Percentiles rank a stretch among this genome's conserved stretches.
These are phyloP conservation scores for Muricea muricata DNA, from an alignment of 92 coral and sea anemone genomes.

Conservation along the genomic window DNA sequence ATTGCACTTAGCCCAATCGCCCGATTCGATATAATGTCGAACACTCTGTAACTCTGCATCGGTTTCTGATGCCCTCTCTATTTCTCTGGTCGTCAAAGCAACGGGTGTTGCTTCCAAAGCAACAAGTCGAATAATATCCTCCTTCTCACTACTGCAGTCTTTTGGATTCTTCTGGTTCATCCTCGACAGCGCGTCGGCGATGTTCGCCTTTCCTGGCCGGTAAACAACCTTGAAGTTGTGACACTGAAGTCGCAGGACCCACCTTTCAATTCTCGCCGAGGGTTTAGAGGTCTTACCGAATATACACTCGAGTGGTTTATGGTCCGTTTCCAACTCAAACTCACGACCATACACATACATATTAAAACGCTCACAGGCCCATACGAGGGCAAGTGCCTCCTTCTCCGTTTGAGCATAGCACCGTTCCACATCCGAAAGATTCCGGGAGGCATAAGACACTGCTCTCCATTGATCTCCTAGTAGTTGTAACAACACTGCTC, in stretches of 20 bases:
- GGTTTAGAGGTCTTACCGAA: slow-evolving; percentile 47
- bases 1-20: slow-evolving; percentile 8
- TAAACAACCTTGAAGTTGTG: slow-evolving; percentile 47
- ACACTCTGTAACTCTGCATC: slow-evolving; percentile 12
- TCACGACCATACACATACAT: slow-evolving; percentile 49
- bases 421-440: slow-evolving; percentile 52
- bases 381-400: slow-evolving; percentile 53
- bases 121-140: slow-evolving; percentile 54
- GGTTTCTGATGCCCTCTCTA: slow-evolving; percentile 67
- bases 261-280: slow-evolving; percentile 55
- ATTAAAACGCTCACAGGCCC: slow-evolving; percentile 61
- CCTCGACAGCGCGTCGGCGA: slow-evolving; percentile 59
- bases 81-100: slow-evolving; percentile 57
- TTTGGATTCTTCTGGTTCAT: slow-evolving; percentile 56
- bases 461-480: slow-evolving; percentile 58
- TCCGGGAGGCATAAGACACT: slow-evolving; percentile 46
- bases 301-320: slow-evolving; percentile 49
- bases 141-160: too few relatives aligned
- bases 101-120: slow-evolving; percentile 63
- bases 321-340: slow-evolving; percentile 54
- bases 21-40: slow-evolving; percentile 16
- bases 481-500: slow-evolving; percentile 61
- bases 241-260: slow-evolving; percentile 53
- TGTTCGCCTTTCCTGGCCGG: slow-evolving; percentile 50
- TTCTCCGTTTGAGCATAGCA: slow-evolving; percentile 54